Conservation (phyloP, 2,113 vertebrate genomes). For the Pteruthius melanotis region DNA sequence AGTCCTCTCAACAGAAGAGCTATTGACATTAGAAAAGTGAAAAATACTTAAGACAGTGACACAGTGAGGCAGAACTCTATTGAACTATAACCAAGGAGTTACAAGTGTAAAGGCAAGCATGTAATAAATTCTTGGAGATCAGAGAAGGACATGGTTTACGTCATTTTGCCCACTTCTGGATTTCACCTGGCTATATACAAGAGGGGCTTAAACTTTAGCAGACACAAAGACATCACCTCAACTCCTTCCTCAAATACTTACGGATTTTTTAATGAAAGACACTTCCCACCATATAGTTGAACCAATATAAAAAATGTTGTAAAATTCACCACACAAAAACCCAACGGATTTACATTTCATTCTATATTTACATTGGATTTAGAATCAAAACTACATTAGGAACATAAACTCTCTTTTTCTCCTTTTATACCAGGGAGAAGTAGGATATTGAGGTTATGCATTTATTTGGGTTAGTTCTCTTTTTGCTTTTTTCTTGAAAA, state of each 20-base stretch:
- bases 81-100: constrained; percentile 23
- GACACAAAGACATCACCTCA: neutral
- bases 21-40: constrained; percentile 58
- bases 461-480: constrained; percentile 24
- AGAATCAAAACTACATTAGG: neutral
- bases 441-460: neutral
- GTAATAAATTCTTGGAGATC: neutral
- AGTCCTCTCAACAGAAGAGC: constrained; percentile 65
- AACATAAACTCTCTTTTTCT: neutral
- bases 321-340: neutral
- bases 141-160: neutral
- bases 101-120: neutral
- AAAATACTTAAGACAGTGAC: constrained; percentile 53
- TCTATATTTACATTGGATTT: constrained; percentile 40
- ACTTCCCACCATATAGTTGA: neutral
- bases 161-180: neutral
- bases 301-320: constrained; percentile 36
- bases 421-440: neutral
- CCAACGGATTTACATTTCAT: constrained; percentile 19
- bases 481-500: neutral
- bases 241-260: neutral
- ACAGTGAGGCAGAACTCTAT: constrained; percentile 5
- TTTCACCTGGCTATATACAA: neutral
- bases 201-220: neutral
- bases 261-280: constrained; percentile 19